Conservation (phyloP, 1,140 invertebrate genomes). For the Drosophila mayri region DNA sequence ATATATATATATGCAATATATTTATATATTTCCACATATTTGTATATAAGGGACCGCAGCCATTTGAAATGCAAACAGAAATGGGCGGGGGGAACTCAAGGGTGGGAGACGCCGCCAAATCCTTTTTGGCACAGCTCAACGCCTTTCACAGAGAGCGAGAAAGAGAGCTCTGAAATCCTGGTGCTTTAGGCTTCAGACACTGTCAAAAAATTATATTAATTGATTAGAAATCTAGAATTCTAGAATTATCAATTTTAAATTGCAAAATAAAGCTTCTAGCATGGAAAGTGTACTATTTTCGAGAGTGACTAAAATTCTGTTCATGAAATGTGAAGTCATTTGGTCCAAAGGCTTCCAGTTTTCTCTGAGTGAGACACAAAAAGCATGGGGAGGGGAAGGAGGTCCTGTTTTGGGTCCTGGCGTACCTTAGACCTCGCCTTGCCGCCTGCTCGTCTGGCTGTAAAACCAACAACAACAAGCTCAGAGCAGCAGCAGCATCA, state of each 20-base stretch:
- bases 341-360: background rate
- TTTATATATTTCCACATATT: conserved; percentile 2
- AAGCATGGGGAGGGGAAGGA: conserved; percentile 15
- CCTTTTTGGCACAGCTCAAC: conserved; percentile 77
- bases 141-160: conserved; percentile 43
- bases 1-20: background rate
- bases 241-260: no score
- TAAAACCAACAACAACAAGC: conserved; percentile 60
- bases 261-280: background rate
- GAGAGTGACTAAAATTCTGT: background rate
- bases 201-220: background rate
- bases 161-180: conserved; percentile 61
- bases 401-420: conserved; percentile 35
- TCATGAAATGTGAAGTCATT: no score
- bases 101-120: conserved; percentile 38
- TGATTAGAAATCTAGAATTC: no score
- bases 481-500: conserved; percentile 30
- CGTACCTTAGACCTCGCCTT: conserved; percentile 3
- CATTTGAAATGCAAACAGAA: conserved; percentile 36
- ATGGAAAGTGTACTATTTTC: background rate
- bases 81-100: background rate
- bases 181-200: conserved; percentile 56
- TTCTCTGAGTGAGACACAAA: conserved; percentile 22
- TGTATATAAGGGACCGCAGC: conserved; percentile 16
- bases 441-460: conserved; percentile 29